A percentile compares a stretch with the other conserved stretches of the same genome.
Evolutionary conservation across 1,140 invertebrate genomes (phyloP).

Genomic region (Dendroctonus valens): DNA sequence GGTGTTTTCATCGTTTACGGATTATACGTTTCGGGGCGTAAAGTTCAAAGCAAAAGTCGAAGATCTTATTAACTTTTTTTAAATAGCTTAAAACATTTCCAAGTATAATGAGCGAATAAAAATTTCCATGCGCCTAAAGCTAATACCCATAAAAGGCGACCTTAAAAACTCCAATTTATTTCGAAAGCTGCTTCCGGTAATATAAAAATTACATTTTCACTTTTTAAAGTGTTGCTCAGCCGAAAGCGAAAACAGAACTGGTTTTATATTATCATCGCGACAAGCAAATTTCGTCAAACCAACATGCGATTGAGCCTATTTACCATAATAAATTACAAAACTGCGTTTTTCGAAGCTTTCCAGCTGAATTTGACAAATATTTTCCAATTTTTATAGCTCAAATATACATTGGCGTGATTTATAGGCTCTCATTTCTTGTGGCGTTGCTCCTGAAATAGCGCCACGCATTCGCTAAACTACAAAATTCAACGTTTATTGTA

Average conservation of each 20-base stretch:
- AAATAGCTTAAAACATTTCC: constrained; percentile 11
- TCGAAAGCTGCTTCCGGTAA: constrained; percentile 13
- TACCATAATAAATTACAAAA: constrained; percentile 21
- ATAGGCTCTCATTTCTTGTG: constrained; percentile 28
- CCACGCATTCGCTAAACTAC: constrained; percentile 27
- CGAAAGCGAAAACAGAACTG: constrained; percentile 1
- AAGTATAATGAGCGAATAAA: constrained; percentile 12
- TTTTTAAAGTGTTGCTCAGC: neutral
- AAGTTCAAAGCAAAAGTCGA: constrained; percentile 5
- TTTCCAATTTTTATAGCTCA: constrained; percentile 32
- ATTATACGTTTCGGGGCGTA: neutral
- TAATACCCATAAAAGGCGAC: constrained; percentile 5
- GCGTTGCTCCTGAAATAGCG: constrained; percentile 24
- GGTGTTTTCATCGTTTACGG: too few species aligned
- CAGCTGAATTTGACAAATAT: constrained; percentile 30
- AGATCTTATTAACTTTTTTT: constrained; percentile 14
- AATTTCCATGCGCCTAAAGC: constrained; percentile 10
- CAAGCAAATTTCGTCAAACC: too few species aligned
- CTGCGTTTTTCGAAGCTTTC: constrained; percentile 21
- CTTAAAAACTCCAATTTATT: constrained; percentile 11
- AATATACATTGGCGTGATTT: constrained; percentile 30
- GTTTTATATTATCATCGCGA: neutral
- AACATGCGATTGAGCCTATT: constrained; percentile 4
- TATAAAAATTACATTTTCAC: constrained; percentile 9
- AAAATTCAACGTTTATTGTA: constrained; percentile 21